Conservation (phyloP, 1,140 invertebrate genomes). For the Heliconius hermathena region DNA sequence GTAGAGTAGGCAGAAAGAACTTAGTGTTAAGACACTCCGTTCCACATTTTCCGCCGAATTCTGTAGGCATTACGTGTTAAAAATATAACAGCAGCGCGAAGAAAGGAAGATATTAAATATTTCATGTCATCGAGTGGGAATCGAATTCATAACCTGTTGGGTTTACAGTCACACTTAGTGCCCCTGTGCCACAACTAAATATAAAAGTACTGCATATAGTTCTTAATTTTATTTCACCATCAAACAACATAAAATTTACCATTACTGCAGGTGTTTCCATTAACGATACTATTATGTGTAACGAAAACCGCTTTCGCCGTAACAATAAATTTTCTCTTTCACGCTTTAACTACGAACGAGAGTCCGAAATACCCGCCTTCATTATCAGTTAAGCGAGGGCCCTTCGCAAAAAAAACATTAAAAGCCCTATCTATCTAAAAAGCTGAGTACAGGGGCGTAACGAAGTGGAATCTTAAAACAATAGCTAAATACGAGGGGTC, state of each 20-base stretch:
- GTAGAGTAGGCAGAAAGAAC: no score
- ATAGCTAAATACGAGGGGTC: slow-evolving; percentile 75
- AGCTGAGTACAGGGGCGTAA: slow-evolving; percentile 72
- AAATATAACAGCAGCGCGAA: no score
- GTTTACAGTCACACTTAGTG: no score
- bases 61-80: no score
- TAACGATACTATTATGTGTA: slow-evolving; percentile 62
- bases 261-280: slow-evolving; percentile 37
- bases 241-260: neutral
- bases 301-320: slow-evolving; percentile 63
- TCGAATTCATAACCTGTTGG: no score
- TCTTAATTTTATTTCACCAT: neutral
- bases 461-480: slow-evolving; percentile 79
- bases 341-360: slow-evolving; percentile 57
- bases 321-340: slow-evolving; percentile 71
- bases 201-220: neutral
- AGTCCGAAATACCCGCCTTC: slow-evolving; percentile 53
- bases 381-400: slow-evolving; percentile 76
- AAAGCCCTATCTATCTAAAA: slow-evolving; percentile 64
- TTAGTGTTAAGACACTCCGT: no score
- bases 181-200: no score
- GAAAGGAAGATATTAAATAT: no score
- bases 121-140: no score
- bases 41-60: no score
- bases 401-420: slow-evolving; percentile 66